Evolutionary conservation across 2,797 vertebrate genomes (phyloP), one percentile per base, ranked within the genome.

Genomic region (Etheostoma perlongum): DNA sequence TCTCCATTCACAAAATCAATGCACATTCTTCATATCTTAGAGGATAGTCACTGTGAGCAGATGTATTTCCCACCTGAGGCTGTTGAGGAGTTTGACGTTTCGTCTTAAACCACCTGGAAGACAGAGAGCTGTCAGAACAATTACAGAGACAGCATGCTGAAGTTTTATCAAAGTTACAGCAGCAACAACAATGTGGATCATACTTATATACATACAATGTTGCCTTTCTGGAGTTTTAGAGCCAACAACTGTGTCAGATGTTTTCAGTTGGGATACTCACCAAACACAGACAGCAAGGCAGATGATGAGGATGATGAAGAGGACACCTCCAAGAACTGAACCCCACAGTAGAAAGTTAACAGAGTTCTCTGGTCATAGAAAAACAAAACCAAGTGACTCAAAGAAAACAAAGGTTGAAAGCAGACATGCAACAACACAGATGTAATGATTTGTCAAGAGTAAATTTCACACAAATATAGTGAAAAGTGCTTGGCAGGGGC

Each of bases 31-130:
- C 12, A 15, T 14, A 40, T 40, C 10, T 44, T 2, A 44, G 42
- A 14, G 2, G 9, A 59, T 12, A 21, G 57, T 1, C 33, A 42
- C 0, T 60, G 58, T 15, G 36, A 13, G 19, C 18, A 49, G 25
- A 36, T 4, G 11, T 1, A 40, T 71, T 74, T 62, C 78, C 19
- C 40, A 88, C 86, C 81, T 47, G 71, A 33, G n/a, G 67, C 27
- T 52, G 77, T 21, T 30, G 67, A 54, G 6, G 14, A 53, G 48
- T 16, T 72, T 9, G 4, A 57, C 15, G 2, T 21, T 2, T n/a
- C 1, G 72, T 51, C 53, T 40, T 75, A 0, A 69, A 65, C 6
- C 25, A 16, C 80, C 78, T 85, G 40, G 1, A 67, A 72, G 16
- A 73, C 7, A 40, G 10, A 36, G 36, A 40, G 36, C 36, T 4